Percentiles rank a stretch among this genome's conserved stretches.
phyloP scores from a whole-genome alignment of 2,113 vertebrate species.

The Rhadina sibilatrix region DNA sequence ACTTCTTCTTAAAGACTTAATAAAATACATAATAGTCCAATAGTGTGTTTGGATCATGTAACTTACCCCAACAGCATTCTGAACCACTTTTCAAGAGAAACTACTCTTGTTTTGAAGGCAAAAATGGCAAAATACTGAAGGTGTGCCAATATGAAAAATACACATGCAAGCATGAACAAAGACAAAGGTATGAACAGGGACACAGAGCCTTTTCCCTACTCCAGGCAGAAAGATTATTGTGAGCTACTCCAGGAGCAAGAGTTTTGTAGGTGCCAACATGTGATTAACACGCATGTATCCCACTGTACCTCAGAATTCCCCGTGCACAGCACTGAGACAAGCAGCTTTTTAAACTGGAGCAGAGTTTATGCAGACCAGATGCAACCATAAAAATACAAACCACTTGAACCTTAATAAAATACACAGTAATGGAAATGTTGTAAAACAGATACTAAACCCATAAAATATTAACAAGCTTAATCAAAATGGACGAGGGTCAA shows the following conservation, averaged over 20 bases:
- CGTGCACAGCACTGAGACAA: background rate
- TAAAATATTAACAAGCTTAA: conserved; percentile 61
- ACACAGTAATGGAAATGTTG: conserved; percentile 52
- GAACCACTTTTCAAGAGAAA: background rate
- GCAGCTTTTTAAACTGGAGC: conserved; percentile 12
- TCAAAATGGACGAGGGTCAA: conserved; percentile 51
- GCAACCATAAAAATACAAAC: conserved; percentile 59
- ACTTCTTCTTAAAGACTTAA: background rate
- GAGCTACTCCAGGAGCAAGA: background rate
- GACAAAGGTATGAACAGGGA: background rate
- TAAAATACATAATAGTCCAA: background rate
- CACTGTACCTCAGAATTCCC: background rate
- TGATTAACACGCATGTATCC: background rate
- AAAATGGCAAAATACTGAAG: background rate
- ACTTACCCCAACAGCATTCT: background rate
- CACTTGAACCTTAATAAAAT: conserved; percentile 67
- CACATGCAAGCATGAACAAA: background rate
- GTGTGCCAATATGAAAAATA: background rate
- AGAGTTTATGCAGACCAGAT: conserved; percentile 55
- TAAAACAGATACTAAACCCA: conserved; percentile 64
- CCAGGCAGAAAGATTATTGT: background rate
- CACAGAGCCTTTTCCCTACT: background rate
- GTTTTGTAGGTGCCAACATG: background rate
- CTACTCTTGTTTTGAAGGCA: background rate
- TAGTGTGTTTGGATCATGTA: background rate